phyloP scores from a whole-genome alignment of 1,140 invertebrate species.

The Macrosteles quadrilineatus region DNA sequence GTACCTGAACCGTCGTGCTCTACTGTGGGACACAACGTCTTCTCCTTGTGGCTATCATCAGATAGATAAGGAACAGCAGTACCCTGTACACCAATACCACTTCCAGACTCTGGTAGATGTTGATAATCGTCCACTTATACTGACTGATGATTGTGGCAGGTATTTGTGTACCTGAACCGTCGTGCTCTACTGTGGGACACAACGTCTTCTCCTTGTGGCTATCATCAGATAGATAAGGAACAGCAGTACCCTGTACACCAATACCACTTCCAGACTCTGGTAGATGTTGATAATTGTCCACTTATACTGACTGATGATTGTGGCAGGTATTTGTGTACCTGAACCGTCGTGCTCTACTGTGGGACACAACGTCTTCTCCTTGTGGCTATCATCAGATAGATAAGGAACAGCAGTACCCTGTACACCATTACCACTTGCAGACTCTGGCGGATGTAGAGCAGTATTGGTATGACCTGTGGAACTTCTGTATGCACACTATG shows the following conservation, averaged over 20 bases:
- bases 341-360: slow-evolving; percentile 61
- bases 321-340: slow-evolving; percentile 68
- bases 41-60: no score
- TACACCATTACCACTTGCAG: slow-evolving; percentile 58
- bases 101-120: no score
- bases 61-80: no score
- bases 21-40: no score
- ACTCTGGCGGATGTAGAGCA: slow-evolving; percentile 58
- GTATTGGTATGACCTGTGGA: slow-evolving; percentile 76
- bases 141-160: no score
- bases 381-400: slow-evolving; percentile 65
- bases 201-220: slow-evolving; percentile 60
- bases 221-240: slow-evolving; percentile 60
- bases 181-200: slow-evolving; percentile 66
- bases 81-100: no score
- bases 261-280: slow-evolving; percentile 59
- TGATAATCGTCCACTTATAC: no score
- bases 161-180: slow-evolving; percentile 70
- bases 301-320: no score
- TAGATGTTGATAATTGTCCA: no score
- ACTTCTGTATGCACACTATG: slow-evolving; percentile 65
- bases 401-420: slow-evolving; percentile 57
- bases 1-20: no score
- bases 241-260: slow-evolving; percentile 56
- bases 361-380: slow-evolving; percentile 66